A percentile compares a stretch with the other conserved stretches of the same genome.
Conservation (phyloP, 1,140 invertebrate genomes). For the Aphelenchoides besseyi region DNA sequence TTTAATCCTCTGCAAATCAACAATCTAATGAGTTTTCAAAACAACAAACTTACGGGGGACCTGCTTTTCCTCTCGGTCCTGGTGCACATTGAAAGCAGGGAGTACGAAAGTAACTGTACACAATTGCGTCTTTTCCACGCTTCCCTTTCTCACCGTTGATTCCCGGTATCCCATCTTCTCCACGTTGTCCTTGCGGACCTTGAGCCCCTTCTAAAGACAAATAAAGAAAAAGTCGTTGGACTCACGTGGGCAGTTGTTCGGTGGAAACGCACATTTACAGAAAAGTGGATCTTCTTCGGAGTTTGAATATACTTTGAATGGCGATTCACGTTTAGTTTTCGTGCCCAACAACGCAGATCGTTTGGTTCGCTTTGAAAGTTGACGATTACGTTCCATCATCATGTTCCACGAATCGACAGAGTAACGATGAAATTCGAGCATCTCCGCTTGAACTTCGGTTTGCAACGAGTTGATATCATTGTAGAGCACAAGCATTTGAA, state of each 20-base stretch:
- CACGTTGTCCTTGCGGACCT: neutral
- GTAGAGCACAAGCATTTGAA: neutral
- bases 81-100: neutral
- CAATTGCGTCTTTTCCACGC: neutral
- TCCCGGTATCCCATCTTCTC: neutral
- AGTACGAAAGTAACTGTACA: neutral
- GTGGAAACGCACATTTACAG: neutral
- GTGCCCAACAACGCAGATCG: neutral
- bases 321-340: neutral
- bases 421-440: neutral
- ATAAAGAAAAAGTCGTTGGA: neutral
- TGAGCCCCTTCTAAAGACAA: neutral
- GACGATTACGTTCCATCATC: neutral
- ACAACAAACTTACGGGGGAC: neutral
- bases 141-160: neutral
- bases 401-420: neutral
- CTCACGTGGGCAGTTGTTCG: neutral
- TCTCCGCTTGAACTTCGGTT: neutral
- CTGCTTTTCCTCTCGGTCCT: neutral
- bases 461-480: neutral
- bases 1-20: neutral
- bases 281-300: neutral
- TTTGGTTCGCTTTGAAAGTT: neutral
- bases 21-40: neutral
- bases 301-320: neutral